A percentile compares a stretch with the other conserved stretches of the same genome.
These are phyloP conservation scores for Ennomos erosarius DNA, from an alignment of 2,888 invertebrate genomes.

Conservation along the genomic window DNA sequence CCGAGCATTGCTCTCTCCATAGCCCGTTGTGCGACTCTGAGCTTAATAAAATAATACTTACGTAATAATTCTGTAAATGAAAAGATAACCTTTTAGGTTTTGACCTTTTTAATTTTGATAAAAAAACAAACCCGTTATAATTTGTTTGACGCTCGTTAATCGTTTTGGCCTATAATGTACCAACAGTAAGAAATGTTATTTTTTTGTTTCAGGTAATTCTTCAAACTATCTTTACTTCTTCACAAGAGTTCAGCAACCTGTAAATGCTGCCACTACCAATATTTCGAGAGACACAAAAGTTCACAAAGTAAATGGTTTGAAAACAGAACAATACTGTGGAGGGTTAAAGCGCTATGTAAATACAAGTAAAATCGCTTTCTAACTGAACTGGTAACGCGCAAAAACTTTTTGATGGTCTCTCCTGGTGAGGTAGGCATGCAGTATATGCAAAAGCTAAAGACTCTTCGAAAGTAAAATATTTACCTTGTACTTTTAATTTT, in stretches of 20 bases:
- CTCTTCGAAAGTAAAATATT: no score
- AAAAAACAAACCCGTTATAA: no score
- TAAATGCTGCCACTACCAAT: neutral
- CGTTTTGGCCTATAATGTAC: neutral
- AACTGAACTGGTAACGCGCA: slow-evolving; percentile 70
- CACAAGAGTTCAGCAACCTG: neutral
- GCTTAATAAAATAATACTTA: no score
- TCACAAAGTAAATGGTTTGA: slow-evolving; percentile 62
- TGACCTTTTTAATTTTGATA: no score
- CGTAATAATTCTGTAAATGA: no score
- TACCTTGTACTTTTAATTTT: no score
- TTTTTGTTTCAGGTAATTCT: slow-evolving; percentile 61
- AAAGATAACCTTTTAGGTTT: no score
- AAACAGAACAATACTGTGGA: slow-evolving; percentile 65
- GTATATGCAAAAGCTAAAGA: slow-evolving; percentile 46
- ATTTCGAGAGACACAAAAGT: slow-evolving; percentile 17
- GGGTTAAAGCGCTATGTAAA: slow-evolving; percentile 72
- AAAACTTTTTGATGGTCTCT: slow-evolving; percentile 74
- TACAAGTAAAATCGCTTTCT: slow-evolving; percentile 70
- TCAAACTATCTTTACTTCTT: neutral
- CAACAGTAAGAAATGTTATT: slow-evolving; percentile 1
- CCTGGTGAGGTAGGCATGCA: slow-evolving; percentile 48
- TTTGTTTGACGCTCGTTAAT: no score
- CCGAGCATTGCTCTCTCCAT: no score
- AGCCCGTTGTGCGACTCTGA: no score